Conservation (phyloP, 2,797 vertebrate species). For the Loris lydekkerianus region DNA sequence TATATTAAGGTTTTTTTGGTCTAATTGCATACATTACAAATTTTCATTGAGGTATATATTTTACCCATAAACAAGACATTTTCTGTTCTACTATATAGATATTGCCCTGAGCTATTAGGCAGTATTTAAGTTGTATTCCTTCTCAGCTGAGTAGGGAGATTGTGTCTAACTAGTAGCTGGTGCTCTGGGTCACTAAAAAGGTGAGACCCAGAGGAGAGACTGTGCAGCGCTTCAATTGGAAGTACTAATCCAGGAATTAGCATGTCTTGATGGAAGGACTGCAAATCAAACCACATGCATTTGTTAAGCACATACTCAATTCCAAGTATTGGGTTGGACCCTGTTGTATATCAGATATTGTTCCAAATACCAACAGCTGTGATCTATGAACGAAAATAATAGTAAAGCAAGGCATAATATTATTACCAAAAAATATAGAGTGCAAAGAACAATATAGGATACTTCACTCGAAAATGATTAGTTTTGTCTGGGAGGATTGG, state of each 20-base stretch:
- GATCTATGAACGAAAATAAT: neutral
- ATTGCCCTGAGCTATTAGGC: neutral
- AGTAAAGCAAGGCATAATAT: slow-evolving; percentile 15
- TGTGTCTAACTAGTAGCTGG: neutral
- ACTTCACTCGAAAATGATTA: neutral
- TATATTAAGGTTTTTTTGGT: neutral
- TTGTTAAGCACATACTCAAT: neutral
- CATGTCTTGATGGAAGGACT: neutral
- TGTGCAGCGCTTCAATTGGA: neutral
- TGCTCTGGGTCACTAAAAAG: neutral
- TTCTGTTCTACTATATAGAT: neutral
- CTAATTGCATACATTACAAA: neutral
- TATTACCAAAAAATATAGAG: neutral
- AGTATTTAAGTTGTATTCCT: neutral
- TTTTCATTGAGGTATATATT: slow-evolving; percentile 38
- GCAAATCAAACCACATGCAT: neutral
- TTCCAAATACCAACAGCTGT: neutral
- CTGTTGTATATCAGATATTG: neutral
- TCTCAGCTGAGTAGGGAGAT: neutral
- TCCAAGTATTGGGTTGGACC: neutral
- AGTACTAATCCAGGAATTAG: neutral
- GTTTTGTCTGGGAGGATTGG: neutral
- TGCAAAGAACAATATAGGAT: neutral
- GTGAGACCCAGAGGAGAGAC: neutral
- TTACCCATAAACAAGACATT: slow-evolving; percentile 7